Evolutionary conservation across 2,113 vertebrate species (phyloP).

Genomic region (Meriones unguiculatus): DNA sequence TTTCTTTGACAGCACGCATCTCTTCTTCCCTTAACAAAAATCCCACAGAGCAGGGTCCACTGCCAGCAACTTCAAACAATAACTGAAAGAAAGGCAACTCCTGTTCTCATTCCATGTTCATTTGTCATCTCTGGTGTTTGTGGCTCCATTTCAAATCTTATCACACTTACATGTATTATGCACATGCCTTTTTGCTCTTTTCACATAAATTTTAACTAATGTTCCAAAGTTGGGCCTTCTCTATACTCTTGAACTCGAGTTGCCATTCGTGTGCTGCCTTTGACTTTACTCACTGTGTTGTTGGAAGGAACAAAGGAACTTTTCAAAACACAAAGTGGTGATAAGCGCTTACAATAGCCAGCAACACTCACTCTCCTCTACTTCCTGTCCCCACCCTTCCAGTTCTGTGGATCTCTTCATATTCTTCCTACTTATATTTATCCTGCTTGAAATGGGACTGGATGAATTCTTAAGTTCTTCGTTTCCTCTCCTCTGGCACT

Average conservation of each 20-base stretch:
- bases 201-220: not conserved
- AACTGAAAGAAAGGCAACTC: not conserved
- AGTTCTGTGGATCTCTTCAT: slow-evolving; percentile 37
- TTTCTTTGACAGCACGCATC: not conserved
- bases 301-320: not conserved
- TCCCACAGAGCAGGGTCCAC: not conserved
- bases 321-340: not conserved
- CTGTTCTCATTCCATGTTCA: not conserved
- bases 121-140: not conserved
- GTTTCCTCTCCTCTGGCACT: slow-evolving; percentile 27
- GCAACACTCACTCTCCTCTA: not conserved
- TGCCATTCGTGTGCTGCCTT: not conserved
- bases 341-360: slow-evolving; percentile 35
- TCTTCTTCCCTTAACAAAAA: not conserved
- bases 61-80: not conserved
- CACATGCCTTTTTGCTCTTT: not conserved
- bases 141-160: not conserved
- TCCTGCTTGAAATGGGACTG: not conserved
- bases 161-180: not conserved
- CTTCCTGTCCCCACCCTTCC: not conserved
- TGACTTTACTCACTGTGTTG: not conserved
- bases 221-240: not conserved
- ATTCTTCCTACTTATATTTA: not conserved
- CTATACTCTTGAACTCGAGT: not conserved
- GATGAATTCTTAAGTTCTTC: not conserved